A percentile compares a stretch with the other conserved stretches of the same genome.
Conservation (phyloP, 2,888 invertebrate species). For the Gymnosoma rotundatum region DNA sequence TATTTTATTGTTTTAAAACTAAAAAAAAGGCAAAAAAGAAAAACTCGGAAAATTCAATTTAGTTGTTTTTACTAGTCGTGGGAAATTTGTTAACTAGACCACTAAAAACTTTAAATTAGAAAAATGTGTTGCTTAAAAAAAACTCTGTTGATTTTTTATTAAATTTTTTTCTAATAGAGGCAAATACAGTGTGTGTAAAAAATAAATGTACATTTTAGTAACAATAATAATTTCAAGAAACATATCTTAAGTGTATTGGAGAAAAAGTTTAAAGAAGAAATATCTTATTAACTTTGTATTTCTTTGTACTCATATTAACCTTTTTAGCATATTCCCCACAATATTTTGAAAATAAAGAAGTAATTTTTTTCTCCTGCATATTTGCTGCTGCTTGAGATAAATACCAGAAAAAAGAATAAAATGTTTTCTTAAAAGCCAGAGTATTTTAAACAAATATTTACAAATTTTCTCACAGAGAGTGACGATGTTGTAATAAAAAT, state of each 20-base stretch:
- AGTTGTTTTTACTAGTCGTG: conserved; percentile 15
- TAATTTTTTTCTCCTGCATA: too few species aligned
- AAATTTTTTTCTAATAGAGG: background rate
- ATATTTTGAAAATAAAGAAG: too few species aligned
- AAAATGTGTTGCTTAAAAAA: conserved; percentile 16
- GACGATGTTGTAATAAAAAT: conserved; percentile 15
- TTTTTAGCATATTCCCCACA: too few species aligned
- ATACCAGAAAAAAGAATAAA: background rate
- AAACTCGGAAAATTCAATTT: conserved; percentile 33
- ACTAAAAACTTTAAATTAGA: conserved; percentile 30
- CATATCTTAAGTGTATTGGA: too few species aligned
- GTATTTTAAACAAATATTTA: conserved; percentile 17
- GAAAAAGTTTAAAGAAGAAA: too few species aligned
- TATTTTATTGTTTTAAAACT: conserved; percentile 11
- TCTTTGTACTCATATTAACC: too few species aligned
- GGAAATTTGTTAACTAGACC: conserved; percentile 27
- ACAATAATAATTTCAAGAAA: too few species aligned
- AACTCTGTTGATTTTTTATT: background rate
- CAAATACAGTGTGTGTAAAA: background rate
- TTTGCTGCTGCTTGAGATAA: background rate
- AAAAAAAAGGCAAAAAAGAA: background rate
- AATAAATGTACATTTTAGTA: too few species aligned
- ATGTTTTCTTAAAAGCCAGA: background rate
- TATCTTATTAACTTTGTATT: too few species aligned
- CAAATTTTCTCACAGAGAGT: background rate